Base-by-base conservation (phyloP, 2,113 vertebrate genomes). In the Paradoxurus hermaphroditus region DNA sequence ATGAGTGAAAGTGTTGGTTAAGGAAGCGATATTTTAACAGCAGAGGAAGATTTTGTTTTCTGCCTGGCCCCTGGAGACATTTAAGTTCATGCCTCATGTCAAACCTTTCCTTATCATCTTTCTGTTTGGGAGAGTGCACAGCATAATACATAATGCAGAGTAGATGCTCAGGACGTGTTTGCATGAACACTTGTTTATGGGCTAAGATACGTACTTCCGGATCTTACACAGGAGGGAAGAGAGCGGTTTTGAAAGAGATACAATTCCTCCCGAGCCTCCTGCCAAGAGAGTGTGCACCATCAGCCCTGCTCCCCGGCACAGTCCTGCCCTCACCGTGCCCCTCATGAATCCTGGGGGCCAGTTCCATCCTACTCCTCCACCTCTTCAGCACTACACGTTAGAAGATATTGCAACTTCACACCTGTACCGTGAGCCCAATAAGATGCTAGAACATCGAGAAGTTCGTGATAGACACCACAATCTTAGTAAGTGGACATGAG, bases 261-360 rank as follows among this genome's bases (percentile, higher is more conserved):
- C 99, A 0, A 95, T 99, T 59, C 98, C 99, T 0, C 95, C 99
- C 23, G 99, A 99, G 97, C 99, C 99, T 3, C 99, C 99, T 0
- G 99, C 99, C 72, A 99, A 99, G 97, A 98, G 99, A 63, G 99
- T 99, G 82, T 99, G 99, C 98, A 99, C 99, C 98, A 99, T 99
- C 98, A 99, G 99, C 98, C 99, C 99, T 0, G 99, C 99, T 19
- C 99, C 99, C 31, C 98, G 99, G 68, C 99, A 99, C 98, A 99
- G 99, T 98, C 99, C 99, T 15, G 99, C 99, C 89, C 99, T 99
- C 89, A 99, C 99, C 25, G 97, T 99, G 90, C 99, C 99, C 9
- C 98, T 99, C 93, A 98, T 99, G 93, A 99, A 98, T 96, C 97
- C 99, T 2, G 99, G 98, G 0, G 98, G 99, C 81, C 99, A 99